These are phyloP conservation scores for Tiliqua scincoides DNA, from an alignment of 2,113 vertebrate genomes.

Conservation along the genomic window DNA sequence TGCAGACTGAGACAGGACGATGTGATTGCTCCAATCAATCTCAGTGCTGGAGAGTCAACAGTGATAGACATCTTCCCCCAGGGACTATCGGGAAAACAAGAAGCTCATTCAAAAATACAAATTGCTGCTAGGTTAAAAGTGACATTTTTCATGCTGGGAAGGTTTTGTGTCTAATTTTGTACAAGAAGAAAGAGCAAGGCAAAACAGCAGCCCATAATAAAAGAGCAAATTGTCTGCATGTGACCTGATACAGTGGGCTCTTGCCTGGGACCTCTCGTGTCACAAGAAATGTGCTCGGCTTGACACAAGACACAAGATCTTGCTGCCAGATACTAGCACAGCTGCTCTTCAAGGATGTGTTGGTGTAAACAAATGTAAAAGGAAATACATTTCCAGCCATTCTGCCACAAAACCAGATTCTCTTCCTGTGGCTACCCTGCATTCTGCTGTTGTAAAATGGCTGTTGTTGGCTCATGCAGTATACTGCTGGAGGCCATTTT, in stretches of 20 bases:
- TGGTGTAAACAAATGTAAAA: background rate
- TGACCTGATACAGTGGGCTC: too few species aligned
- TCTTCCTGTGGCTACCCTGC: background rate
- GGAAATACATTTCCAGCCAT: background rate
- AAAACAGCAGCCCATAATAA: background rate
- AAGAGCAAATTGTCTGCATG: background rate
- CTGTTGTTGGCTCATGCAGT: too few species aligned
- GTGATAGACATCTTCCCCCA: slow-evolving; percentile 31
- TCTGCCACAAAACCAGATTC: background rate
- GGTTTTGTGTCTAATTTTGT: slow-evolving; percentile 28
- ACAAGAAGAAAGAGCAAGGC: slow-evolving; percentile 19
- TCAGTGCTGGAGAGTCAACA: slow-evolving; percentile 2
- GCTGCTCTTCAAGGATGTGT: background rate
- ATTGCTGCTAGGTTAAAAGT: slow-evolving; percentile 43
- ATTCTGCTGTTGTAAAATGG: too few species aligned
- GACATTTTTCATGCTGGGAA: background rate
- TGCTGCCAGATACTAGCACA: background rate
- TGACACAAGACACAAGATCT: background rate
- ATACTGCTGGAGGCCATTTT: too few species aligned
- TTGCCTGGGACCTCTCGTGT: background rate
- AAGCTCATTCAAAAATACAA: slow-evolving; percentile 30
- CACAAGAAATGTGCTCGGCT: background rate
- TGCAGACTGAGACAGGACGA: slow-evolving; percentile 16
- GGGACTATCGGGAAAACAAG: background rate
- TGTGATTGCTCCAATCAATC: slow-evolving; percentile 12